Evolutionary conservation across 1,140 invertebrate species (phyloP).

Genomic region (Trypoxylus dichotomus): DNA sequence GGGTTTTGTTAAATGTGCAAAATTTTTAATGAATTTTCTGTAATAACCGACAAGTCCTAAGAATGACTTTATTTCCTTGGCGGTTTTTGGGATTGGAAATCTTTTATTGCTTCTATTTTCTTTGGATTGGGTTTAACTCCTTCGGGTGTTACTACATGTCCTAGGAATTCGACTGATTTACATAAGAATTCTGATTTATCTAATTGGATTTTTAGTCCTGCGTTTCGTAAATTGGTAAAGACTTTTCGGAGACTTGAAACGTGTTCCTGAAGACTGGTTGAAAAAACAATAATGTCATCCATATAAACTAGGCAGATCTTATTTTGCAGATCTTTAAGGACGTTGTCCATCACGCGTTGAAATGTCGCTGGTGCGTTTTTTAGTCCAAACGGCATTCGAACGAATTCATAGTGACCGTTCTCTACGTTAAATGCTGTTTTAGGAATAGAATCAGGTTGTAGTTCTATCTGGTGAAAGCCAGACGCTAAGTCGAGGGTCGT

Average conservation of each 20-base stretch:
- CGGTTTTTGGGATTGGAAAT: constrained; percentile 45
- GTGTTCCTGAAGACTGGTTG: constrained; percentile 42
- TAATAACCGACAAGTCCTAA: constrained; percentile 46
- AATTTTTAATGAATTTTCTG: constrained; percentile 42
- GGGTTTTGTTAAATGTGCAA: constrained; percentile 39
- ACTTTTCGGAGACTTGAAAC: constrained; percentile 32
- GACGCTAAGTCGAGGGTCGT: too few relatives aligned
- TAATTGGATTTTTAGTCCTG: constrained; percentile 35
- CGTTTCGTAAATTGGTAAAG: constrained; percentile 30
- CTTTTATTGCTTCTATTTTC: constrained; percentile 47
- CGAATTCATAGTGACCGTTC: constrained; percentile 44
- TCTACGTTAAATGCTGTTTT: constrained; percentile 53
- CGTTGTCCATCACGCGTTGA: constrained; percentile 35
- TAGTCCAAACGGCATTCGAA: constrained; percentile 36
- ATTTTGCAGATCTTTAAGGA: constrained; percentile 32
- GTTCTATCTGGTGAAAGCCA: too few relatives aligned
- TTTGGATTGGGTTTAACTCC: constrained; percentile 49
- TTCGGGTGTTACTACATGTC: constrained; percentile 46
- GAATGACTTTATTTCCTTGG: constrained; percentile 48
- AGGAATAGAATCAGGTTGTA: constrained; percentile 38
- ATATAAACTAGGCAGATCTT: constrained; percentile 39
- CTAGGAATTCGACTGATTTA: constrained; percentile 48
- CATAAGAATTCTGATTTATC: constrained; percentile 46
- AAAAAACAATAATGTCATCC: constrained; percentile 46
- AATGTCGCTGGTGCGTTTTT: constrained; percentile 36